Percentiles rank a stretch among this genome's conserved stretches.
These are phyloP conservation scores for Drosophila siamana DNA, from an alignment of 2,888 invertebrate species.

Conservation along the genomic window DNA sequence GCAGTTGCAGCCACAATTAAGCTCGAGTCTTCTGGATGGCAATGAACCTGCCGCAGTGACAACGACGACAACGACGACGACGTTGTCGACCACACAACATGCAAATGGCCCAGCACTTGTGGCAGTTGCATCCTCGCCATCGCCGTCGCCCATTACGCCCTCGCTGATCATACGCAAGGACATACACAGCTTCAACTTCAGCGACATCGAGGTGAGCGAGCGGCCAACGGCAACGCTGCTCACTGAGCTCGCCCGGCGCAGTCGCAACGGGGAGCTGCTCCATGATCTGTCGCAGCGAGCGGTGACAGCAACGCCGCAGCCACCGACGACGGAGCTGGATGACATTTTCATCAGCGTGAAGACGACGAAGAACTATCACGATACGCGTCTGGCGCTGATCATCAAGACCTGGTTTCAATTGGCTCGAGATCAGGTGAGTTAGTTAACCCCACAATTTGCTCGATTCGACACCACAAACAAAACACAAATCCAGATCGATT, in stretches of 20 bases:
- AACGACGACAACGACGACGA: constrained; percentile 34
- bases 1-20: constrained; percentile 63
- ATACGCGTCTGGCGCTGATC: constrained; percentile 93
- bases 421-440: constrained; percentile 94
- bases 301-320: constrained; percentile 86
- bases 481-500: constrained; percentile 41
- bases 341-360: constrained; percentile 98
- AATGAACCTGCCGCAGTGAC: constrained; percentile 54
- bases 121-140: constrained; percentile 34
- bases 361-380: constrained; percentile 95
- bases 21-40: constrained; percentile 57
- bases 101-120: constrained; percentile 39
- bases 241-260: constrained; percentile 81
- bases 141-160: constrained; percentile 64
- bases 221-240: constrained; percentile 80
- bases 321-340: constrained; percentile 90
- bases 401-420: constrained; percentile 98
- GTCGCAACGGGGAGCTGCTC: constrained; percentile 83
- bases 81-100: constrained; percentile 21
- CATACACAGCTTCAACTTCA: constrained; percentile 85
- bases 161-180: constrained; percentile 85
- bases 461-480: constrained; percentile 20
- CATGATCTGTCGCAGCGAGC: constrained; percentile 84
- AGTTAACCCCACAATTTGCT: constrained; percentile 73
- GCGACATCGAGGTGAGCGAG: constrained; percentile 84